phyloP scores from a whole-genome alignment of 2,888 invertebrate genomes.

The Rhorus exstirpatorius region DNA sequence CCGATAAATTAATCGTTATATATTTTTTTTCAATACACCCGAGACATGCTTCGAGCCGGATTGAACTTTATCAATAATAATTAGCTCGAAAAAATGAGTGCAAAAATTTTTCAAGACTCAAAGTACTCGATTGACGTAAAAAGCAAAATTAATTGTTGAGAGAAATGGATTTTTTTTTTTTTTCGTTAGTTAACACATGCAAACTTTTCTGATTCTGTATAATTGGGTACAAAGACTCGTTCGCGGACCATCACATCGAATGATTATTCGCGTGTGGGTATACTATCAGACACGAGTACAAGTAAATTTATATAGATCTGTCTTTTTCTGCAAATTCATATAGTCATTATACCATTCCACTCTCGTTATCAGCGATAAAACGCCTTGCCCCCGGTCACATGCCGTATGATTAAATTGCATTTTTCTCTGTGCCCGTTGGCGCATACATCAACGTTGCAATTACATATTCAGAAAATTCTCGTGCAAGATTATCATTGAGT shows the following conservation, averaged over 20 bases:
- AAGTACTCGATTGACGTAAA: too few species aligned
- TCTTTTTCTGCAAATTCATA: slow-evolving; percentile 39
- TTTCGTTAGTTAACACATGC: not conserved
- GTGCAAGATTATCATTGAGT: slow-evolving; percentile 15
- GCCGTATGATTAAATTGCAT: slow-evolving; percentile 56
- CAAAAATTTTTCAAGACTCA: too few species aligned
- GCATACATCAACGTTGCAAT: slow-evolving; percentile 36
- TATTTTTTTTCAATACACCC: too few species aligned
- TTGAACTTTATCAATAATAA: too few species aligned
- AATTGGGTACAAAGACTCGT: not conserved
- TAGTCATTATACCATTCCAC: slow-evolving; percentile 47
- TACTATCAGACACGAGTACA: not conserved
- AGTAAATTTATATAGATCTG: slow-evolving; percentile 2
- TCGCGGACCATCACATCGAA: not conserved
- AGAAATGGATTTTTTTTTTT: slow-evolving; percentile 1
- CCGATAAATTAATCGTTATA: too few species aligned
- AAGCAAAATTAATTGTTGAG: not conserved
- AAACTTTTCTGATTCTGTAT: not conserved
- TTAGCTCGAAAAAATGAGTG: not conserved
- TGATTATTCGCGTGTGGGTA: not conserved
- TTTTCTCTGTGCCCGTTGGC: slow-evolving; percentile 23
- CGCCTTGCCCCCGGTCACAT: slow-evolving; percentile 54
- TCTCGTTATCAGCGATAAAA: slow-evolving; percentile 63
- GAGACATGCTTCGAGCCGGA: too few species aligned
- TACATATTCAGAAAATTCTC: slow-evolving; percentile 41